Percentiles rank a stretch among this genome's conserved stretches.
Conservation (phyloP, 2,113 vertebrate species). For the Vulpes lagopus region DNA sequence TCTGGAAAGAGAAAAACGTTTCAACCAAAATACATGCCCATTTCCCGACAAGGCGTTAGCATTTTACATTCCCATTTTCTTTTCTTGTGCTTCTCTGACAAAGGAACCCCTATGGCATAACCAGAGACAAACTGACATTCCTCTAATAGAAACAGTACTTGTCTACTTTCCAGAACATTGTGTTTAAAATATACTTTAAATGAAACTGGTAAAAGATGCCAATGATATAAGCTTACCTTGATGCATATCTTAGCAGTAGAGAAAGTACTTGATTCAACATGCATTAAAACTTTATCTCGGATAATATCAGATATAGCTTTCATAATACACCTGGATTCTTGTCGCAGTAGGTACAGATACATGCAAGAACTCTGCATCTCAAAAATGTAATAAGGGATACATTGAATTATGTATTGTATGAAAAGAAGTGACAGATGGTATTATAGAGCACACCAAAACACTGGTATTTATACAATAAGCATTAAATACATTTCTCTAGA, state of each 20-base stretch:
- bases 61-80: background rate
- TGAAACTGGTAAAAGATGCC: slow-evolving; percentile 38
- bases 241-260: slow-evolving; percentile 48
- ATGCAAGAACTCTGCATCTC: slow-evolving; percentile 64
- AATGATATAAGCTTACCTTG: background rate
- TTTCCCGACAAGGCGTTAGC: background rate
- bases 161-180: slow-evolving; percentile 42
- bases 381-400: slow-evolving; percentile 74
- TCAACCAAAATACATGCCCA: background rate
- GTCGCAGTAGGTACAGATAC: slow-evolving; percentile 57
- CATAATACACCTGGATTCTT: slow-evolving; percentile 72
- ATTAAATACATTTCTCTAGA: slow-evolving; percentile 86
- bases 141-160: background rate
- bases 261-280: slow-evolving; percentile 73
- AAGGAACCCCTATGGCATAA: background rate
- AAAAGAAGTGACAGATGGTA: slow-evolving; percentile 87
- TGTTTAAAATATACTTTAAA: slow-evolving; percentile 63
- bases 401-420: slow-evolving; percentile 85
- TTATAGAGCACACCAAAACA: slow-evolving; percentile 80
- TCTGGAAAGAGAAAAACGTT: background rate
- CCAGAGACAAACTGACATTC: background rate
- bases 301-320: slow-evolving; percentile 79
- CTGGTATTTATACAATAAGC: slow-evolving; percentile 88
- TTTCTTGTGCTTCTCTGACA: background rate
- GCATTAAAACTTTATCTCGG: slow-evolving; percentile 68